Evolutionary conservation across 1,140 invertebrate genomes (phyloP), one percentile per base, ranked within the genome.

Genomic region (Heliconius eleuchia): DNA sequence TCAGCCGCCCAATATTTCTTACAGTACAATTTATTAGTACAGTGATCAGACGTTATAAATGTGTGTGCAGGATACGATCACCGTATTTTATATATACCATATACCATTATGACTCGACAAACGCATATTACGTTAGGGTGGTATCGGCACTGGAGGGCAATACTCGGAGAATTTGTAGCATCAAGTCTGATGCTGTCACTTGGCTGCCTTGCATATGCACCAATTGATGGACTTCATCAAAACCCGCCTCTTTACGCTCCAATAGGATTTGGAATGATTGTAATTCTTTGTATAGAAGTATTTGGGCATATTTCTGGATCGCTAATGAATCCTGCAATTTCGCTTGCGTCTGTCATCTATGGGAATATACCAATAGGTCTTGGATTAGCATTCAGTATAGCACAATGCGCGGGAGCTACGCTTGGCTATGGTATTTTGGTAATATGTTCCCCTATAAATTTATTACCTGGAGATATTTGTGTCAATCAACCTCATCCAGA

Each of bases 281-380:
- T 94, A 11, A 52, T 91, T 70, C 87, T 93, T 71, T 92, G 93
- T 82, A 95, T 96, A 42, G 93, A 97, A 96, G 95, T 95, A n/a
- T 96, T 97, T 82, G 96, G 95, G 1, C 96, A 97, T 80, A 96
- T 97, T 80, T 97, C 96, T 76, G 96, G 96, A 80, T 96, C 96
- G 46, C 96, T 97, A 77, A 95, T 98, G 83, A 98, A 98, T 91
- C 98, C 98, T 1, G 96, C 96, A 0, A 96, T 98, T 1, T 97
- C 97, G 3, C 80, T 96, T 5, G 96, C 96, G 9, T 95, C 97
- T 13, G 94, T 97, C 46, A 95, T 95, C 11, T 95, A 84, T 82
- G 88, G 91, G 6, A 86, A 84, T 16, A 88, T 89, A 52, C 96
- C 96, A 8, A 78, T 98, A 3, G 89, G 95, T 8, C 95, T 97